Conservation (phyloP, 2,113 vertebrate species). For the Ictalurus furcatus region DNA sequence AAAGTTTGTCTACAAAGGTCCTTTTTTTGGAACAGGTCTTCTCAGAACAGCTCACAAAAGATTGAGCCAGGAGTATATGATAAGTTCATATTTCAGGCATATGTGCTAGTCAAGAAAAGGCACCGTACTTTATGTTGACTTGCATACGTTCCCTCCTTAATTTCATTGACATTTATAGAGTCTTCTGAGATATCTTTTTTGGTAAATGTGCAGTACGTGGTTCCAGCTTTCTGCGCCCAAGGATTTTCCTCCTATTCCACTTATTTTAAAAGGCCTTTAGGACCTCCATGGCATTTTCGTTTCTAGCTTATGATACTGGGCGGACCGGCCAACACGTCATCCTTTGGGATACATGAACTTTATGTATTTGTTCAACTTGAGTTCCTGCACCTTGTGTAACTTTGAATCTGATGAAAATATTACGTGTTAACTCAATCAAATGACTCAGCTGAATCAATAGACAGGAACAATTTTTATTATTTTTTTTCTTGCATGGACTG, state of each 20-base stretch:
- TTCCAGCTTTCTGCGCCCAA: constrained; percentile 30
- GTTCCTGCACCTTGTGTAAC: background rate
- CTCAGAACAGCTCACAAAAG: background rate
- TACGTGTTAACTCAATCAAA: constrained; percentile 24
- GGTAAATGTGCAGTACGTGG: constrained; percentile 25
- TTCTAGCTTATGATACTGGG: background rate
- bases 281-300: background rate
- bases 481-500: background rate
- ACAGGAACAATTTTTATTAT: background rate
- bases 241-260: constrained; percentile 42
- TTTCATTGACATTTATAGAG: constrained; percentile 27
- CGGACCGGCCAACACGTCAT: background rate
- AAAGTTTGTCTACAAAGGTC: background rate
- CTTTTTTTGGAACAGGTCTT: background rate
- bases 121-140: background rate
- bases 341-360: background rate
- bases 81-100: background rate
- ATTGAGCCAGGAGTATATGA: background rate
- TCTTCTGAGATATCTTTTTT: constrained; percentile 25
- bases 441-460: constrained; percentile 51
- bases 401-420: constrained; percentile 38
- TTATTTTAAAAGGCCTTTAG: constrained; percentile 28
- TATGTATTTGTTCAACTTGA: background rate
- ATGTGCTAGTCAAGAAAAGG: background rate
- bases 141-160: background rate